Percentiles rank a stretch among this genome's conserved stretches.
phyloP scores from a whole-genome alignment of 37 sponge, comb jelly and placozoan species.

The Chondrosia reniformis region DNA sequence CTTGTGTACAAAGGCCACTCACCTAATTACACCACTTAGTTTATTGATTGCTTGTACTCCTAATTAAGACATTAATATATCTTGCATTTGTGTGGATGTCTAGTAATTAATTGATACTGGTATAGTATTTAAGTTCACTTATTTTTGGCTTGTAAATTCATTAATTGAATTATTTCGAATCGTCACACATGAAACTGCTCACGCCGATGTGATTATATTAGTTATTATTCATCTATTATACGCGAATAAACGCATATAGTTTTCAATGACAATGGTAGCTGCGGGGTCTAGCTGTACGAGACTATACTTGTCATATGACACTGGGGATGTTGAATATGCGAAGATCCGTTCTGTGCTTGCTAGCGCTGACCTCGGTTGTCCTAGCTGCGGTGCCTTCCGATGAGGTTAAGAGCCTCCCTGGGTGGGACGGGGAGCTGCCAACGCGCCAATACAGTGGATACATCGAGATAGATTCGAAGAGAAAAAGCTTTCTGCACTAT shows the following conservation, averaged over 20 bases:
- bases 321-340: neutral
- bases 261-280: neutral
- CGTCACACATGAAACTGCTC: no score
- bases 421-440: slow-evolving; percentile 53
- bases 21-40: no score
- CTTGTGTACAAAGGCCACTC: no score
- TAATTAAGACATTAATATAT: no score
- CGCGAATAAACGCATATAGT: no score
- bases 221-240: no score
- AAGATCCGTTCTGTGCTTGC: neutral
- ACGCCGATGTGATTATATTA: no score
- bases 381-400: slow-evolving; percentile 24
- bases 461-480: slow-evolving; percentile 38
- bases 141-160: no score
- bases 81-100: no score
- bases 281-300: neutral
- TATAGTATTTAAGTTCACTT: neutral
- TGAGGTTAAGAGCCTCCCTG: slow-evolving; percentile 43
- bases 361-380: neutral
- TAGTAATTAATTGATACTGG: neutral
- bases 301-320: neutral
- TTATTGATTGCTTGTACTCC: no score
- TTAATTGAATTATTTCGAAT: no score
- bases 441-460: slow-evolving; percentile 73
- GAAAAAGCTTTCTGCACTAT: slow-evolving; percentile 55